Evolutionary conservation across 1,140 invertebrate species (phyloP).

Genomic region (Neoseiulus cucumeris): DNA sequence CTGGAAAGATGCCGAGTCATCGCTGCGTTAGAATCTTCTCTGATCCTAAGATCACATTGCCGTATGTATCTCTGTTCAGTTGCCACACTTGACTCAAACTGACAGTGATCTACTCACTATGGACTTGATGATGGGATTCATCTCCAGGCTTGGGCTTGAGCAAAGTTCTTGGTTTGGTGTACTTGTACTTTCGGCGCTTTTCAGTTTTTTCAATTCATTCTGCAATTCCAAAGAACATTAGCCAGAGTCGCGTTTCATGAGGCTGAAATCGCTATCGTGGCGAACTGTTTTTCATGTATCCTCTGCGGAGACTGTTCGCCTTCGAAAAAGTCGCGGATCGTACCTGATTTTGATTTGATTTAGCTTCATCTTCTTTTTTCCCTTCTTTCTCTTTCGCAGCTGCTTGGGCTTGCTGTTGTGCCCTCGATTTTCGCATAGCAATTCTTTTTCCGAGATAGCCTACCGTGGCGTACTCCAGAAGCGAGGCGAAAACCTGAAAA

Average conservation of each 20-base stretch:
- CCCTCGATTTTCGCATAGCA: slow-evolving; percentile 53
- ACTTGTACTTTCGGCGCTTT: slow-evolving; percentile 11
- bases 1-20: neutral
- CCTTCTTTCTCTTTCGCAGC: slow-evolving; percentile 8
- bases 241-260: neutral
- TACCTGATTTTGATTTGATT: neutral
- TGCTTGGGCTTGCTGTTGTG: slow-evolving; percentile 9
- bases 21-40: too few species aligned
- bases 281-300: neutral
- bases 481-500: slow-evolving; percentile 15
- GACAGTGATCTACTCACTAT: neutral
- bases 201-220: neutral
- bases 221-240: neutral
- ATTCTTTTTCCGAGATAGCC: slow-evolving; percentile 62
- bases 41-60: too few species aligned
- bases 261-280: neutral
- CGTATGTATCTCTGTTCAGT: too few species aligned
- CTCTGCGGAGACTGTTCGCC: too few species aligned
- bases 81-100: too few species aligned
- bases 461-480: slow-evolving; percentile 17
- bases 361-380: slow-evolving; percentile 4
- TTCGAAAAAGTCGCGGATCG: too few species aligned
- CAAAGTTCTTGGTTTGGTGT: slow-evolving; percentile 8
- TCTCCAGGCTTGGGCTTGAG: slow-evolving; percentile 9
- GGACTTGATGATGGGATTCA: slow-evolving; percentile 4